A percentile compares a stretch with the other conserved stretches of the same genome.
phyloP scores from a whole-genome alignment of 2,797 vertebrate species.

The Liasis olivaceus region DNA sequence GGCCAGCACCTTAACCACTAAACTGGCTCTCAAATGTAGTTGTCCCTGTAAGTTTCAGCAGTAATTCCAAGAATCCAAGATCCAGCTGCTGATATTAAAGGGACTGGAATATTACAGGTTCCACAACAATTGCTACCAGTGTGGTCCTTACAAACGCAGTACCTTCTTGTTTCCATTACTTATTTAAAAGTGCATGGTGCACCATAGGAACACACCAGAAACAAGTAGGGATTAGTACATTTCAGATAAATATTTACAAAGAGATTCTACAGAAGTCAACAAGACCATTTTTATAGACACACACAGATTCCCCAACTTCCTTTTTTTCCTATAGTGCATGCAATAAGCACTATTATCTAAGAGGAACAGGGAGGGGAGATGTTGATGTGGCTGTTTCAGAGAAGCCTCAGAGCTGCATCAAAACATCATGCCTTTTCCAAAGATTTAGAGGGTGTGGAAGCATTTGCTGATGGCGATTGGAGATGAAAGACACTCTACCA shows the following conservation, averaged over 20 bases:
- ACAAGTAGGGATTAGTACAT: not conserved
- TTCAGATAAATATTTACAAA: not conserved
- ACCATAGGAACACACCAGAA: not conserved
- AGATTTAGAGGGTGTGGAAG: slow-evolving; percentile 7
- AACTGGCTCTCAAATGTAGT: not conserved
- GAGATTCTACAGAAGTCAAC: not conserved
- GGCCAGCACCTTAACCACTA: not conserved
- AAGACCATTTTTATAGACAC: not conserved
- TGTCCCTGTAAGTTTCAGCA: not conserved
- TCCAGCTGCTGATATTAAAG: not conserved
- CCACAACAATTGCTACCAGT: not conserved
- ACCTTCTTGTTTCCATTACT: not conserved
- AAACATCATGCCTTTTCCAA: slow-evolving; percentile 9
- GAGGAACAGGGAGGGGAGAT: not conserved
- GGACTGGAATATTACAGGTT: not conserved
- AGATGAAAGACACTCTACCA: slow-evolving; percentile 7
- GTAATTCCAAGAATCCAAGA: not conserved
- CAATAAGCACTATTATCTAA: not conserved
- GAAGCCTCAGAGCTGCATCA: not conserved
- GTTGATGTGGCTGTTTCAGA: not conserved
- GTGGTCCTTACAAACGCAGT: not conserved
- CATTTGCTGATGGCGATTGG: slow-evolving; percentile 1
- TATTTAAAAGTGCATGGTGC: not conserved
- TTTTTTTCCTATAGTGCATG: not conserved
- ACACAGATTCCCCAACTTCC: not conserved